A percentile compares a stretch with the other conserved stretches of the same genome.
phyloP scores from a whole-genome alignment of 1,140 invertebrate species.

The Euwallacea fornicatus region DNA sequence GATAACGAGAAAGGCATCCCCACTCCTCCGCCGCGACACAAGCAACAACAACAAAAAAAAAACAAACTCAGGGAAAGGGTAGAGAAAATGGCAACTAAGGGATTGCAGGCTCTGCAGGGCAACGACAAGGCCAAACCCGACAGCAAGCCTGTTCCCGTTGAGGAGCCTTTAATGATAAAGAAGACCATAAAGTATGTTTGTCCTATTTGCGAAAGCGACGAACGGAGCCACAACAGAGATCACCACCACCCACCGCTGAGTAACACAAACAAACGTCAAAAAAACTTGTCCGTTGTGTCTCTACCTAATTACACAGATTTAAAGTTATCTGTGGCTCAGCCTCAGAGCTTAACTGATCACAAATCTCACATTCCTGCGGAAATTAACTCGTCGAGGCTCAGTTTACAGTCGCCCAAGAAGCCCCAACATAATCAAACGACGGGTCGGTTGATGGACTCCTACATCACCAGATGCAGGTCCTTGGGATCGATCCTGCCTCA shows the following conservation, averaged over 20 bases:
- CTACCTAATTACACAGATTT: constrained; percentile 59
- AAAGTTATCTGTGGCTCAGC: constrained; percentile 46
- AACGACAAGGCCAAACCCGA: constrained; percentile 9
- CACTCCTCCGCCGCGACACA: constrained; percentile 49
- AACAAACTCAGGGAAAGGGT: constrained; percentile 46
- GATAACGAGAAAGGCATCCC: constrained; percentile 51
- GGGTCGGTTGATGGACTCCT: constrained; percentile 49
- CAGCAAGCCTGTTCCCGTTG: constrained; percentile 38
- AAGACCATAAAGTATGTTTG: constrained; percentile 49
- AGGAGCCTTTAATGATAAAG: constrained; percentile 49
- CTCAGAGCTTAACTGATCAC: constrained; percentile 22
- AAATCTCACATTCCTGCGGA: constrained; percentile 18
- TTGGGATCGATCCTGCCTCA: constrained; percentile 54
- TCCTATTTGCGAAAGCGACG: constrained; percentile 44
- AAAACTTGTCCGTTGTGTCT: constrained; percentile 55
- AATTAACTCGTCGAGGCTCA: constrained; percentile 42
- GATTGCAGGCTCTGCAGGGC: constrained; percentile 47
- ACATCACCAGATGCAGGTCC: constrained; percentile 53
- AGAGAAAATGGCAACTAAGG: constrained; percentile 46
- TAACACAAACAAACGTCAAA: constrained; percentile 38
- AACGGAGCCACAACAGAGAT: constrained; percentile 43
- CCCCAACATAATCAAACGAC: constrained; percentile 42
- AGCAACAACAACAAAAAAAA: constrained; percentile 42
- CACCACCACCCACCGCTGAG: constrained; percentile 43
- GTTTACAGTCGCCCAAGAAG: constrained; percentile 47